Evolutionary conservation across 2,797 vertebrate genomes (phyloP).

Genomic region (Lithobates sylvaticus): DNA sequence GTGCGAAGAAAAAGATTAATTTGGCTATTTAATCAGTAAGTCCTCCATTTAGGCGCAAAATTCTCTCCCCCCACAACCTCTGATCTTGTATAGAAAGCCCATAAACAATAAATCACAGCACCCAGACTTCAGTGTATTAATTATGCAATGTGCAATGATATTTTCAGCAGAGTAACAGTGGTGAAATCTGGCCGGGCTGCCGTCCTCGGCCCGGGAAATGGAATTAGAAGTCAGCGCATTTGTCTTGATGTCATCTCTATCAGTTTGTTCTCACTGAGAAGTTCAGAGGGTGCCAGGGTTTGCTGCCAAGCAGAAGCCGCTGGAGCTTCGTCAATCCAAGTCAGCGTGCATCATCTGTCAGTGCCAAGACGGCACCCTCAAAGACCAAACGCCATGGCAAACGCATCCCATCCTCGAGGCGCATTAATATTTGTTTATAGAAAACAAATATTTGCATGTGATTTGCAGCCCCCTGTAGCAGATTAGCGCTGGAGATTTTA

Average conservation of each 20-base stretch:
- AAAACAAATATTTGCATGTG: too few species aligned
- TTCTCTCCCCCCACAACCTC: background rate
- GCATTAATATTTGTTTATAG: conserved; percentile 5
- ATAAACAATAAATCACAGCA: background rate
- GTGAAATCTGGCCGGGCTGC: background rate
- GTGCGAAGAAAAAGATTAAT: background rate
- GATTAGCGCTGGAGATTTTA: too few species aligned
- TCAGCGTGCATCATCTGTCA: conserved; percentile 19
- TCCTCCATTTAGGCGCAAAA: background rate
- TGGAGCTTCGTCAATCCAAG: conserved; percentile 17
- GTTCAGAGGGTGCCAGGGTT: conserved; percentile 4
- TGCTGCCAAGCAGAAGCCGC: conserved; percentile 17
- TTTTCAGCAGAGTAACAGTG: conserved; percentile 1
- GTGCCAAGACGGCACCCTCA: background rate
- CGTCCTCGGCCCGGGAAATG: conserved; percentile 2
- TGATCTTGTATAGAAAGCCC: background rate
- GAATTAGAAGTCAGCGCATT: conserved; percentile 29
- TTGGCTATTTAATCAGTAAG: background rate
- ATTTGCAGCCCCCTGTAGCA: too few species aligned
- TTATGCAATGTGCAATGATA: background rate
- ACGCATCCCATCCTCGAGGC: background rate
- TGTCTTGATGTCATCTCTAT: conserved; percentile 48
- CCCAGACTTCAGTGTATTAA: conserved; percentile 3
- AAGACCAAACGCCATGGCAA: background rate
- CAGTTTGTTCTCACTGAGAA: conserved; percentile 21